Percentiles rank a stretch among this genome's conserved stretches.
These are phyloP conservation scores for Pseudorhombus dupliciocellatus DNA, from an alignment of 2,113 vertebrate genomes.

Conservation along the genomic window DNA sequence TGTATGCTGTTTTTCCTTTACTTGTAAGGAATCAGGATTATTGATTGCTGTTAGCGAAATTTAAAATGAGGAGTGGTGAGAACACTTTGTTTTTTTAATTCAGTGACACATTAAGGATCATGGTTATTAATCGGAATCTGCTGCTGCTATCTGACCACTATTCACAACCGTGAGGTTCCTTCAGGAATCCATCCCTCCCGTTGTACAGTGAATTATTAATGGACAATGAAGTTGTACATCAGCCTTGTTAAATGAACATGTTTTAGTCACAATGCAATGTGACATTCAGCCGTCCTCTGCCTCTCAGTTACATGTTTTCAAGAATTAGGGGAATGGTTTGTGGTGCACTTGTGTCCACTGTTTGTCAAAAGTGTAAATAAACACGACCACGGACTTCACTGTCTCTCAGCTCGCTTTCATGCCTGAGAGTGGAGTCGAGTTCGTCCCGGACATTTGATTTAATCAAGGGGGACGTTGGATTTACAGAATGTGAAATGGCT, in stretches of 20 bases:
- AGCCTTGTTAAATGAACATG: too few relatives aligned
- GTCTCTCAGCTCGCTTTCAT: constrained; percentile 3
- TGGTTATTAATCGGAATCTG: too few relatives aligned
- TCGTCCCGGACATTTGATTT: constrained; percentile 29
- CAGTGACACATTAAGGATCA: too few relatives aligned
- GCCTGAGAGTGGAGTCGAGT: background rate
- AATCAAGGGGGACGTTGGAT: constrained; percentile 41
- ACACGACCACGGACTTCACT: background rate
- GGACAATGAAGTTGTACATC: too few relatives aligned
- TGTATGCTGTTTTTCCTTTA: too few relatives aligned
- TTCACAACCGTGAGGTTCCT: too few relatives aligned
- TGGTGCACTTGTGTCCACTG: background rate
- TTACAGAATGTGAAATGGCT: constrained; percentile 34
- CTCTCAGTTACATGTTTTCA: background rate
- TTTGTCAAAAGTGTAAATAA: constrained; percentile 28
- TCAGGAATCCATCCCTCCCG: too few relatives aligned
- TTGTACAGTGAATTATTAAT: too few relatives aligned
- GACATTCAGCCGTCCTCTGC: too few relatives aligned
- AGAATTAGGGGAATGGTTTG: background rate
- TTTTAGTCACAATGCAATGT: too few relatives aligned
- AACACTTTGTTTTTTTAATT: background rate
- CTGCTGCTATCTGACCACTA: too few relatives aligned
- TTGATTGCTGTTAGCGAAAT: background rate
- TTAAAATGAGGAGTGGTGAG: background rate
- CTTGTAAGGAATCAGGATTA: too few relatives aligned